Conservation (phyloP, 2,797 vertebrate species). For the Malurus leucopterus region DNA sequence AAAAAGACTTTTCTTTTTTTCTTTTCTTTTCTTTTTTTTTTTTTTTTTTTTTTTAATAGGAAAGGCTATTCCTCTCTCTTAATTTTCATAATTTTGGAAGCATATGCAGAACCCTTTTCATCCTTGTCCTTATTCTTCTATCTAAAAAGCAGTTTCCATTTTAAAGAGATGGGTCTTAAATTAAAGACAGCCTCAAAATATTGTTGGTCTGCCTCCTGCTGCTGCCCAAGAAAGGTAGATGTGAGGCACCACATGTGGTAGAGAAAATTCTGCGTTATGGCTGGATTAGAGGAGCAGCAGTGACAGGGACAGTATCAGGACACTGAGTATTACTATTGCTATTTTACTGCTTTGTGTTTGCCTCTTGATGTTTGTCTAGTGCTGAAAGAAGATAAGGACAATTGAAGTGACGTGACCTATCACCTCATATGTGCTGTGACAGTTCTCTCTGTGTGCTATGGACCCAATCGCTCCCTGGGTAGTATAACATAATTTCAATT, state of each 20-base stretch:
- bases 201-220: constrained; percentile 17
- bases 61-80: background rate
- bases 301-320: background rate
- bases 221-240: constrained; percentile 25
- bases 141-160: background rate
- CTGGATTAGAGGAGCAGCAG: background rate
- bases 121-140: background rate
- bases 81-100: background rate
- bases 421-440: background rate
- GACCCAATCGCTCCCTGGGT: background rate
- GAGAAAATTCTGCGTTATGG: constrained; percentile 8
- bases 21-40: background rate
- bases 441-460: background rate
- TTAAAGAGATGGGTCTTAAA: constrained; percentile 1
- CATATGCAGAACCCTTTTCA: background rate
- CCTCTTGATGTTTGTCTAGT: constrained; percentile 36
- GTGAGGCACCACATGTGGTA: constrained; percentile 23
- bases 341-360: constrained; percentile 34
- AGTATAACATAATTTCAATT: constrained; percentile 23
- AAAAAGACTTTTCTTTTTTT: background rate
- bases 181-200: constrained; percentile 3
- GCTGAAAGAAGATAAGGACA: constrained; percentile 26
- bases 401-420: constrained; percentile 42
- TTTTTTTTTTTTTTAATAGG: background rate
- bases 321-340: background rate